phyloP scores from a whole-genome alignment of 2,797 vertebrate genomes.

The Pipistrellus nathusii region DNA sequence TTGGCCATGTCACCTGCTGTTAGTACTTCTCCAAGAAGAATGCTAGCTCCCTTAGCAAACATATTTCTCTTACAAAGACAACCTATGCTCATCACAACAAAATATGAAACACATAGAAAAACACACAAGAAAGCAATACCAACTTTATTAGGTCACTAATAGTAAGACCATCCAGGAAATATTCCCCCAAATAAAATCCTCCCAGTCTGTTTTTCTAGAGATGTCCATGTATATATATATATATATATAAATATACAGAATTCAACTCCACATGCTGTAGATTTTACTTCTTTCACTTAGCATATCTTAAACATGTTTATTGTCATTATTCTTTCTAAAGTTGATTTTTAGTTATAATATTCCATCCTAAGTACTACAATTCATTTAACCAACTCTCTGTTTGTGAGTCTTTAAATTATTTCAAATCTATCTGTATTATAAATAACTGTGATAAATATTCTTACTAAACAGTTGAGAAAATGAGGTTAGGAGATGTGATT shows the following conservation, averaged over 20 bases:
- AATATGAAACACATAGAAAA: constrained; percentile 22
- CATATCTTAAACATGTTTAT: background rate
- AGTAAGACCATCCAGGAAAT: background rate
- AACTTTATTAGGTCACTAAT: constrained; percentile 1
- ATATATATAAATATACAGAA: background rate
- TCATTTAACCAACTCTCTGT: constrained; percentile 22
- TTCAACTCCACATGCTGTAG: background rate
- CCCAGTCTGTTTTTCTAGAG: constrained; percentile 5
- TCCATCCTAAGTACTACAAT: background rate
- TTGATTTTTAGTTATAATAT: constrained; percentile 34
- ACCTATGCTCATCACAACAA: constrained; percentile 1
- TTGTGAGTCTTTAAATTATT: constrained; percentile 40
- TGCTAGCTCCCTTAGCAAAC: background rate
- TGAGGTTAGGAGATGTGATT: background rate
- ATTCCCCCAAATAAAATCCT: background rate
- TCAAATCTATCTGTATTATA: constrained; percentile 6
- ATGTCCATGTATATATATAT: background rate
- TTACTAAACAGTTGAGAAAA: constrained; percentile 10
- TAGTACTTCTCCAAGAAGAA: background rate
- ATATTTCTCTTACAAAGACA: constrained; percentile 17
- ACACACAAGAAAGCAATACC: constrained; percentile 2
- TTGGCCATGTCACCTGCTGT: background rate
- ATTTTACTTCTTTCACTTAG: constrained; percentile 24
- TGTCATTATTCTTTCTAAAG: constrained; percentile 54
- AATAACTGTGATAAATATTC: constrained; percentile 40